A percentile compares a stretch with the other conserved stretches of the same genome.
Evolutionary conservation across 1,140 invertebrate species (phyloP).

Genomic region (Drosophila rhopaloa): DNA sequence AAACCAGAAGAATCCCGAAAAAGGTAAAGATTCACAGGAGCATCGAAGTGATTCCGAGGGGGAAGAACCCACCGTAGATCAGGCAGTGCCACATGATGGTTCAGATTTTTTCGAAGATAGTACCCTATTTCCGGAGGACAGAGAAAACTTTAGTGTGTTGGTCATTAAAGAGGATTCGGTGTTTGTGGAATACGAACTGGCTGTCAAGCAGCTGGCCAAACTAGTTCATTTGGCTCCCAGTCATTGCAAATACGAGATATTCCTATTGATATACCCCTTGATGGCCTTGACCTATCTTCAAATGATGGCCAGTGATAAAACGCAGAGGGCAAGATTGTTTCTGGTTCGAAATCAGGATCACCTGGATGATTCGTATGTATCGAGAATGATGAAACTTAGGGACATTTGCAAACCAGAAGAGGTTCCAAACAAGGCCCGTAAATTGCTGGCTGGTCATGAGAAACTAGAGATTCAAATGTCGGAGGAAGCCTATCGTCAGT

Average conservation of each 20-base stretch:
- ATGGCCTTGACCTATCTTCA: conserved; percentile 36
- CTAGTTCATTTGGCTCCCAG: conserved; percentile 15
- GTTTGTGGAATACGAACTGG: conserved; percentile 26
- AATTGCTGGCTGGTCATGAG: conserved; percentile 22
- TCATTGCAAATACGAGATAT: conserved; percentile 42
- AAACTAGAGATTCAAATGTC: conserved; percentile 32
- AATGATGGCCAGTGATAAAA: conserved; percentile 36
- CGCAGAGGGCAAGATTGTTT: conserved; percentile 13
- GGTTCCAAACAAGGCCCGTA: conserved; percentile 32
- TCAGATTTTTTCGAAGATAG: conserved; percentile 32
- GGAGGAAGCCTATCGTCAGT: neutral
- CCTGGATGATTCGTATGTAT: conserved; percentile 36
- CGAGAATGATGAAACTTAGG: conserved; percentile 38
- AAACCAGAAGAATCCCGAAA: neutral
- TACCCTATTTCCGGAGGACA: neutral
- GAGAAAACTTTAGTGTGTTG: neutral
- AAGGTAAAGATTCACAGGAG: neutral
- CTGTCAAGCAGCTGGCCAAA: conserved; percentile 13
- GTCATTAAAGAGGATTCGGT: conserved; percentile 8
- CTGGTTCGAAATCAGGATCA: neutral
- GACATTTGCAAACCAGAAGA: conserved; percentile 11
- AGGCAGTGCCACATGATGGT: neutral
- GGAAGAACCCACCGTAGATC: neutral
- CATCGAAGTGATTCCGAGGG: neutral
- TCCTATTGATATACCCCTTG: conserved; percentile 38